Percentiles rank a stretch among this genome's conserved stretches.
These are phyloP conservation scores for Lophius americanus DNA, from an alignment of 2,797 vertebrate species.

Conservation along the genomic window DNA sequence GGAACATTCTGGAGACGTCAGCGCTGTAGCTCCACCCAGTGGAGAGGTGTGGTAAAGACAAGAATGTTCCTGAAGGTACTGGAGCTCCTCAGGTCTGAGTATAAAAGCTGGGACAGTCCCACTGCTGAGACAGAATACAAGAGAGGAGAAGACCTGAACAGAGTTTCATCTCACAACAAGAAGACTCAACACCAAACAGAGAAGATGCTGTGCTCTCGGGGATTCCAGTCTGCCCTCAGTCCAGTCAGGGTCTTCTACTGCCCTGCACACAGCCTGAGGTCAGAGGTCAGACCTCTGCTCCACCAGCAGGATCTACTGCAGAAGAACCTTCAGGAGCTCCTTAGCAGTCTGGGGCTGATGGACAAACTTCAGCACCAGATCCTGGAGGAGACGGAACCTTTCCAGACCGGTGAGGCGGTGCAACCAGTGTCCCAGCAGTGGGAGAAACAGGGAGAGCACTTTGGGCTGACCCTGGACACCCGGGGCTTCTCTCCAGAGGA, in stretches of 20 bases:
- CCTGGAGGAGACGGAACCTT: too few relatives aligned
- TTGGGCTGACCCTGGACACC: too few relatives aligned
- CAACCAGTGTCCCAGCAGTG: too few relatives aligned
- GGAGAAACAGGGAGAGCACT: too few relatives aligned
- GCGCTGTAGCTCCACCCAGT: neutral
- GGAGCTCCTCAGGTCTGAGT: neutral
- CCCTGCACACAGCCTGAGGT: too few relatives aligned
- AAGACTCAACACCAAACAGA: neutral
- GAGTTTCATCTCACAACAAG: neutral
- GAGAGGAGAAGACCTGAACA: neutral
- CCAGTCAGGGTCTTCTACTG: too few relatives aligned
- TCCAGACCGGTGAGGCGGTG: too few relatives aligned
- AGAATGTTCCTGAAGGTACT: constrained; percentile 25
- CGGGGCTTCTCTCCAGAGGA: too few relatives aligned
- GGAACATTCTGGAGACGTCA: neutral
- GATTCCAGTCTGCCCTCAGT: constrained; percentile 20
- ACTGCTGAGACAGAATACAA: constrained; percentile 17
- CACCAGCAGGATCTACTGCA: constrained; percentile 41
- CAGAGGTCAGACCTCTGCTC: too few relatives aligned
- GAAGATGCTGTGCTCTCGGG: constrained; percentile 4
- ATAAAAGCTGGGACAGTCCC: constrained; percentile 30
- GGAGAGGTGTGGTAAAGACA: neutral
- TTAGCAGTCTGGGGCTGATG: constrained; percentile 38
- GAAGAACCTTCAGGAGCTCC: constrained; percentile 60
- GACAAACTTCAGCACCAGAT: too few relatives aligned